Percentiles rank a stretch among this genome's conserved stretches.
Conservation (phyloP, 2,797 vertebrate species). For the Bryconaethiops microstoma region DNA sequence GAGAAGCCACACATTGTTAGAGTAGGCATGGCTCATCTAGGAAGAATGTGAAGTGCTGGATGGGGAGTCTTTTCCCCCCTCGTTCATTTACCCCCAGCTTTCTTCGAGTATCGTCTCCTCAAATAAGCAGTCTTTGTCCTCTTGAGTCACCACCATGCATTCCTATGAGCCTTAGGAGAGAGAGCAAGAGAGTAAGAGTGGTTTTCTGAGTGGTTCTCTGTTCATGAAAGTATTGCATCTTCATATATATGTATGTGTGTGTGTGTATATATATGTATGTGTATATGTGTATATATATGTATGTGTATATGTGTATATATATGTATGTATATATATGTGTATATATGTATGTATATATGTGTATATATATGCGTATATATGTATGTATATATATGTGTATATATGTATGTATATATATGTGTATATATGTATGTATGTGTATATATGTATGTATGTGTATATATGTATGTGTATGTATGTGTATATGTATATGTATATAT, state of each 20-base stretch:
- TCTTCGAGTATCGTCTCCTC: conserved; percentile 27
- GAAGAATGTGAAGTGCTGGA: conserved; percentile 25
- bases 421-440: no score
- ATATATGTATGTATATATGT: no score
- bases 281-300: no score
- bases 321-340: no score
- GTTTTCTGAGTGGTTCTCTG: neutral
- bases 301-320: no score
- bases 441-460: neutral
- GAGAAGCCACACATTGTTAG: neutral
- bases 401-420: no score
- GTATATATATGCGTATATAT: no score
- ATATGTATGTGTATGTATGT: no score
- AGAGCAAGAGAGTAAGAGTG: neutral
- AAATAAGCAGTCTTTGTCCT: conserved; percentile 47
- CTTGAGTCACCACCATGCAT: conserved; percentile 31
- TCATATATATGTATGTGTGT: no score
- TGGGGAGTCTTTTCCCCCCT: neutral
- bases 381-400: no score
- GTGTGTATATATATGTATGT: no score
- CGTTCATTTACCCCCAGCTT: conserved; percentile 10
- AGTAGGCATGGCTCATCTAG: conserved; percentile 21
- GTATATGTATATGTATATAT: no score
- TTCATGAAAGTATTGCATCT: neutral
- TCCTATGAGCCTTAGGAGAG: conserved; percentile 28